These are phyloP conservation scores for Anarrhichthys ocellatus DNA, from an alignment of 2,113 vertebrate species.

Conservation along the genomic window DNA sequence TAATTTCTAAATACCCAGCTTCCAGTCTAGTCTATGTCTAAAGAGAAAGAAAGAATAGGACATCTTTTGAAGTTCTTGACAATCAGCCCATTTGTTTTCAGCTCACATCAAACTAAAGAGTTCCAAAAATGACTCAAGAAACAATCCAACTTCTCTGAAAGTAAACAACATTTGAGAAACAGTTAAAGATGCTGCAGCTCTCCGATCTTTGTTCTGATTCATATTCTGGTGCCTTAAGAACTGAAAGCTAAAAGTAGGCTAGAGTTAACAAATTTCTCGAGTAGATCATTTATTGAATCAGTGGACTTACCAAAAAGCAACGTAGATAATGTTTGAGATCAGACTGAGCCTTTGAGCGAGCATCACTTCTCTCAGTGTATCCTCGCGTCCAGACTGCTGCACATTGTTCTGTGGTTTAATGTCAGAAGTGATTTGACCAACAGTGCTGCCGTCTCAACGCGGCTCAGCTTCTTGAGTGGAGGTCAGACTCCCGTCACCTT, in stretches of 20 bases:
- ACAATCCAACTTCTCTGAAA: not conserved
- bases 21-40: not conserved
- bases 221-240: not conserved
- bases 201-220: not conserved
- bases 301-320: conserved; percentile 15
- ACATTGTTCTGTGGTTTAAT: conserved; percentile 60
- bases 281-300: not conserved
- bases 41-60: not conserved
- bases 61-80: not conserved
- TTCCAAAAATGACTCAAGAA: not conserved
- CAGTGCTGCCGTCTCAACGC: conserved; percentile 32
- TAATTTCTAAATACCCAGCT: not conserved
- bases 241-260: not conserved
- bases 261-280: not conserved
- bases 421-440: conserved; percentile 67
- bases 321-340: conserved; percentile 21
- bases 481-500: conserved; percentile 71
- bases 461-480: conserved; percentile 46
- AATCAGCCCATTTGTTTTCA: not conserved
- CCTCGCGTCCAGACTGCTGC: conserved; percentile 29
- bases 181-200: not conserved
- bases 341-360: conserved; percentile 32
- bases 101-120: not conserved
- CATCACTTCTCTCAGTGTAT: conserved; percentile 40
- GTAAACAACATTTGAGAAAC: not conserved